Evolutionary conservation across 2,797 vertebrate genomes (phyloP).

Genomic region (Pipistrellus pipistrellus): DNA sequence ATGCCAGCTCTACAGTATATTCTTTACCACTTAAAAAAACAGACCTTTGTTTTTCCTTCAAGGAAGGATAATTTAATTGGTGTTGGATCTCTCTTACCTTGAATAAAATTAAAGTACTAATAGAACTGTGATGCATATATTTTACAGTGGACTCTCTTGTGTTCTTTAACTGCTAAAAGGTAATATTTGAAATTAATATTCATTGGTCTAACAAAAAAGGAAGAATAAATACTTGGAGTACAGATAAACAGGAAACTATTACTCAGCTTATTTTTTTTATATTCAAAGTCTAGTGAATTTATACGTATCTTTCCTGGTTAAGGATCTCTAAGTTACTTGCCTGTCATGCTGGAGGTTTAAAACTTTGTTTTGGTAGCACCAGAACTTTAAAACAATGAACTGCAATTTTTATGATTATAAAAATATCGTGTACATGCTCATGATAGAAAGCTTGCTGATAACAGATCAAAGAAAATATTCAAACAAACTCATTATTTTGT

Average conservation of each 20-base stretch:
- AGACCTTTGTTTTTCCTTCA: neutral
- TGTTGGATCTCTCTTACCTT: neutral
- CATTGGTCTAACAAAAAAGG: constrained; percentile 33
- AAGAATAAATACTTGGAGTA: neutral
- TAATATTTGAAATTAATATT: constrained; percentile 28
- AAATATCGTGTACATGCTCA: neutral
- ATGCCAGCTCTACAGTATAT: neutral
- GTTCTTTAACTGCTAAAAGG: neutral
- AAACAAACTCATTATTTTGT: neutral
- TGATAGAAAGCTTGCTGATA: constrained; percentile 26
- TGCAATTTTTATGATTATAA: constrained; percentile 34
- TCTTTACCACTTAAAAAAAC: constrained; percentile 37
- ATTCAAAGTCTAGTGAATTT: constrained; percentile 7
- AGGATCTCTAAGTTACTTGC: neutral
- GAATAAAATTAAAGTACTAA: constrained; percentile 7
- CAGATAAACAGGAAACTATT: neutral
- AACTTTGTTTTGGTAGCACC: neutral
- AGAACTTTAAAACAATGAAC: neutral
- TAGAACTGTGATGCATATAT: constrained; percentile 8
- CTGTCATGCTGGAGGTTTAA: neutral
- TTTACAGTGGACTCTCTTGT: constrained; percentile 37
- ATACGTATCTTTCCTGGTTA: constrained; percentile 51
- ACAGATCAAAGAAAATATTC: constrained; percentile 9
- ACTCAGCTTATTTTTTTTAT: constrained; percentile 46
- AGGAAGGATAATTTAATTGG: constrained; percentile 5